Percentiles rank a stretch among this genome's conserved stretches.
Evolutionary conservation across 1,140 invertebrate genomes (phyloP).

Genomic region (Papilio helenus): DNA sequence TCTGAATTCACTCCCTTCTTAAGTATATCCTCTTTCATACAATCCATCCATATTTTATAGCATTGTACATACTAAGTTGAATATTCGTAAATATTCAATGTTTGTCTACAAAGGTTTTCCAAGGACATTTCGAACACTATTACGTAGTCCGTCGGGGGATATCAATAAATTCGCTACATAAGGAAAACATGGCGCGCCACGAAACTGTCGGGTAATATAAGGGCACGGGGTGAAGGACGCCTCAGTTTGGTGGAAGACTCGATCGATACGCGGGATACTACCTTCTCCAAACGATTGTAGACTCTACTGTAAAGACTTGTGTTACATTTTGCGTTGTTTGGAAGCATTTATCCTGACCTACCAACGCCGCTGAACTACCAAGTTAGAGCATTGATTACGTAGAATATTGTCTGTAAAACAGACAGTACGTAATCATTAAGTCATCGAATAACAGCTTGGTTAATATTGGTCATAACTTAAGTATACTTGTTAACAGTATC

Average conservation of each 20-base stretch:
- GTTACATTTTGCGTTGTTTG: not conserved
- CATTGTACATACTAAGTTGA: too few species aligned
- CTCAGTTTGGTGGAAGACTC: conserved; percentile 47
- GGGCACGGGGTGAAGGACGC: conserved; percentile 76
- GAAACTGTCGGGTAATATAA: conserved; percentile 57
- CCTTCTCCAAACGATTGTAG: not conserved
- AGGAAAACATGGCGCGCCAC: conserved; percentile 22
- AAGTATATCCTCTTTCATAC: too few species aligned
- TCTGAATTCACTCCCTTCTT: too few species aligned
- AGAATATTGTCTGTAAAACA: not conserved
- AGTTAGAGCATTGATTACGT: conserved; percentile 4
- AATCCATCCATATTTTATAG: too few species aligned
- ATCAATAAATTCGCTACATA: not conserved
- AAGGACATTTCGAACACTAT: not conserved
- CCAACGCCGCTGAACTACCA: not conserved
- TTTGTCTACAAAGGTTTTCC: not conserved
- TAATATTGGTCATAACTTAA: too few species aligned
- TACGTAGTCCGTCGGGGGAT: not conserved
- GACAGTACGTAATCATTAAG: not conserved
- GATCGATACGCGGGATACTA: conserved; percentile 58
- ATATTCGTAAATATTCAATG: not conserved
- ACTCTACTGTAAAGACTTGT: not conserved
- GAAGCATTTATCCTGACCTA: not conserved
- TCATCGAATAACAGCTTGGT: too few species aligned
- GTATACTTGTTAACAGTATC: too few species aligned